phyloP scores from a whole-genome alignment of 2,888 invertebrate genomes.

The Teinopalpus imperialis region DNA sequence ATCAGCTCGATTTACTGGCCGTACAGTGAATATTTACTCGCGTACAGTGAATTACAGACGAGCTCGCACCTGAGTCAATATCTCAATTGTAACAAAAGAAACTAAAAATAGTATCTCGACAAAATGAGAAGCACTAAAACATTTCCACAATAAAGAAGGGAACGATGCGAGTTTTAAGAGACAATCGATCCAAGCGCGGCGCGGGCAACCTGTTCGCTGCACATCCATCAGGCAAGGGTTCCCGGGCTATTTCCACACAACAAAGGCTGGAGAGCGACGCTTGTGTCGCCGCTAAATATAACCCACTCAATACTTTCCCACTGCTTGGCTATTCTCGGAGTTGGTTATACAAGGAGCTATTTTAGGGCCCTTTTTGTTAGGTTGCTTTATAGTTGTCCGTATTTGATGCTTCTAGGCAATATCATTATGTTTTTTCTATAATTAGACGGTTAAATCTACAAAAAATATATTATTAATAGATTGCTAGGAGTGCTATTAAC shows the following conservation, averaged over 20 bases:
- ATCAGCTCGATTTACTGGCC: too few species aligned
- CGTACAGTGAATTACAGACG: too few species aligned
- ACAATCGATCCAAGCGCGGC: conserved; percentile 3
- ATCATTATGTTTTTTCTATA: too few species aligned
- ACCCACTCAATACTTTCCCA: conserved; percentile 59
- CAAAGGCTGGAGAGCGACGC: conserved; percentile 64
- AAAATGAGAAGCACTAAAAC: background rate
- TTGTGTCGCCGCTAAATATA: conserved; percentile 53
- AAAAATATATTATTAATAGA: too few species aligned
- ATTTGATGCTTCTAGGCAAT: conserved; percentile 23
- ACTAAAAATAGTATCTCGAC: background rate
- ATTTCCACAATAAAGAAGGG: too few species aligned
- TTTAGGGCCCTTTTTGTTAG: conserved; percentile 51
- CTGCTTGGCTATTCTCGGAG: conserved; percentile 56
- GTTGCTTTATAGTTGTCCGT: conserved; percentile 32
- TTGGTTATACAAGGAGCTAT: conserved; percentile 61
- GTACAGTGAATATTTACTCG: too few species aligned
- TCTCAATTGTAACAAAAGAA: background rate
- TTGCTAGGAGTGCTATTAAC: too few species aligned
- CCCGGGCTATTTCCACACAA: conserved; percentile 58
- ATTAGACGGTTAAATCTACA: too few species aligned
- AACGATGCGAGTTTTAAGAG: background rate
- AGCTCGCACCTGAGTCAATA: too few species aligned
- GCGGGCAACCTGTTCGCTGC: conserved; percentile 16
- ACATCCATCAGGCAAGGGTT: conserved; percentile 43